phyloP scores from a whole-genome alignment of 2,888 invertebrate species.

The Polydrusus cervinus region DNA sequence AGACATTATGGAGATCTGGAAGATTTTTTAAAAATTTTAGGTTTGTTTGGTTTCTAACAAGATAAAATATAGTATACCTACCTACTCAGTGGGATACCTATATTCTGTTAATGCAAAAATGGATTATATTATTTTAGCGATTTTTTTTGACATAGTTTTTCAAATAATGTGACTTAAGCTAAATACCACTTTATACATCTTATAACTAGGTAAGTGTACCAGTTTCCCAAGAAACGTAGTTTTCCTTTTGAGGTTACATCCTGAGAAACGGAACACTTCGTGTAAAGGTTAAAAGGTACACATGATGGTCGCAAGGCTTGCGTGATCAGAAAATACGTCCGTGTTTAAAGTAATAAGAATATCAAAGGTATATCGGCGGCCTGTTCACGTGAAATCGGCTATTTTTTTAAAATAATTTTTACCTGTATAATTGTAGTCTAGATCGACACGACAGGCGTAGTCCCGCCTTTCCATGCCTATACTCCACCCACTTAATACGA shows the following conservation, averaged over 20 bases:
- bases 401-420: conserved; percentile 64
- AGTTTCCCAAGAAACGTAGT: conserved; percentile 2
- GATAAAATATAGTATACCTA: no score
- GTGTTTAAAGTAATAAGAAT: conserved; percentile 57
- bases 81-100: no score
- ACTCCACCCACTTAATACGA: conserved; percentile 69
- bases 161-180: no score
- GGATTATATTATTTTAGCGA: no score
- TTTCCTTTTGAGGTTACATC: conserved; percentile 7
- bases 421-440: conserved; percentile 68
- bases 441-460: conserved; percentile 68
- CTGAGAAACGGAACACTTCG: conserved; percentile 37
- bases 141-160: no score
- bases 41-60: no score
- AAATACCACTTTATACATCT: background rate
- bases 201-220: background rate
- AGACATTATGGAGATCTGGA: no score
- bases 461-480: conserved; percentile 67
- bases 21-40: no score
- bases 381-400: conserved; percentile 55
- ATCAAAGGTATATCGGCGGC: conserved; percentile 55
- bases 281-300: conserved; percentile 51
- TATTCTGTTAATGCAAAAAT: no score
- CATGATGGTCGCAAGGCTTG: conserved; percentile 48
- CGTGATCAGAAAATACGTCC: conserved; percentile 54